Percentiles rank a stretch among this genome's conserved stretches.
These are phyloP conservation scores for Myiagra hebetior DNA, from an alignment of 2,113 vertebrate genomes.

Conservation along the genomic window DNA sequence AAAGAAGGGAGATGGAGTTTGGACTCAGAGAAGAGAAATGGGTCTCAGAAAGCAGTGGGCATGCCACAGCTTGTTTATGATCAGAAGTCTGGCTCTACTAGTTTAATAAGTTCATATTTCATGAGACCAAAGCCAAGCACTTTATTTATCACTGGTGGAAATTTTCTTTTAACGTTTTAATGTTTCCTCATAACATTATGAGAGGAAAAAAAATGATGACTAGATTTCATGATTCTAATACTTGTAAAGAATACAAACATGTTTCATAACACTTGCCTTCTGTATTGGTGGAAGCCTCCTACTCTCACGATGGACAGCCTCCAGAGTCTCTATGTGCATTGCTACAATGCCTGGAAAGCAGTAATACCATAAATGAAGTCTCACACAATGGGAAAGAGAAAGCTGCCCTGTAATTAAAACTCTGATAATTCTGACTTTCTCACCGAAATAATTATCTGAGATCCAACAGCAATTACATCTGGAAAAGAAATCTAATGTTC, in stretches of 20 bases:
- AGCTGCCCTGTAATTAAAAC: not conserved
- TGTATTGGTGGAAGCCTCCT: conserved; percentile 95
- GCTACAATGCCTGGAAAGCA: conserved; percentile 89
- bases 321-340: conserved; percentile 96
- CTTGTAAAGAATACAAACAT: conserved; percentile 9
- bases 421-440: not conserved
- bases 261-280: conserved; percentile 81
- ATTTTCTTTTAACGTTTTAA: conserved; percentile 16
- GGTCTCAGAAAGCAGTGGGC: not conserved
- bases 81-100: conserved; percentile 1
- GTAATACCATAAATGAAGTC: conserved; percentile 12
- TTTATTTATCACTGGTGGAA: conserved; percentile 46
- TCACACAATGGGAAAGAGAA: not conserved
- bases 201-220: not conserved
- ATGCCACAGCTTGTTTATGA: conserved; percentile 26
- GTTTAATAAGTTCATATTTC: conserved; percentile 42
- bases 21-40: not conserved
- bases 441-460: not conserved
- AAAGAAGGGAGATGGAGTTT: not conserved
- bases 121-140: conserved; percentile 33
- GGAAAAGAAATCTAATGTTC: not conserved
- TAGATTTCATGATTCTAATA: not conserved
- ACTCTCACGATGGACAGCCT: conserved; percentile 94
- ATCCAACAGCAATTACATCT: not conserved
- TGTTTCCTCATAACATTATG: not conserved